A percentile compares a stretch with the other conserved stretches of the same genome.
Evolutionary conservation across 23 tunicate genomes (phyloP).

Genomic region (Clavelina lepadiformis): DNA sequence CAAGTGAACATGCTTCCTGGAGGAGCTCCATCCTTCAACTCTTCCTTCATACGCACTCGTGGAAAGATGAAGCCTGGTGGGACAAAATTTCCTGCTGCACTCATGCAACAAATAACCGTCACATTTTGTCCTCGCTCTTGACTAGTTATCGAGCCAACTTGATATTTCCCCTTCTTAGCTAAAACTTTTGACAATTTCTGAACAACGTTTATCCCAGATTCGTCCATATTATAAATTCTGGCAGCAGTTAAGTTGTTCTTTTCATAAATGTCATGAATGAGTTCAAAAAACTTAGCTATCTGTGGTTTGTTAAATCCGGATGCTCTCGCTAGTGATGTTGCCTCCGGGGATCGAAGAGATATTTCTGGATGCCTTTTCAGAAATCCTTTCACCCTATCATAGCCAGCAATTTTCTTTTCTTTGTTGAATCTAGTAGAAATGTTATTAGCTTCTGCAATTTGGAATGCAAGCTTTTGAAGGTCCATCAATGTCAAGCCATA

Average conservation of each 20-base stretch:
- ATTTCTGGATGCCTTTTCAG: slow-evolving; percentile 15
- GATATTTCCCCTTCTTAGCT: slow-evolving; percentile 18
- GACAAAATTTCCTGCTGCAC: slow-evolving; percentile 14
- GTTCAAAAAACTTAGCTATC: neutral
- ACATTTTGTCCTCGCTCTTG: slow-evolving; percentile 15
- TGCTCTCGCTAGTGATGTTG: slow-evolving; percentile 19
- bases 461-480: slow-evolving; percentile 5
- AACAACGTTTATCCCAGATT: slow-evolving; percentile 19
- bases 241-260: slow-evolving; percentile 2
- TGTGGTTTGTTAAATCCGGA: slow-evolving; percentile 7
- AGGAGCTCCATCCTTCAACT: slow-evolving; percentile 27
- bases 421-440: slow-evolving; percentile 8
- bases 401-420: slow-evolving; percentile 14
- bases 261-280: neutral
- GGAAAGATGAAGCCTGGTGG: slow-evolving; percentile 12
- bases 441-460: slow-evolving; percentile 17
- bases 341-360: slow-evolving; percentile 1
- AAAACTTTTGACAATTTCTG: slow-evolving; percentile 12
- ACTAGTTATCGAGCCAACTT: slow-evolving; percentile 23
- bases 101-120: slow-evolving; percentile 10
- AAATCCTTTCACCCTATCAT: slow-evolving; percentile 6
- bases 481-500: slow-evolving; percentile 3
- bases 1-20: slow-evolving; percentile 26
- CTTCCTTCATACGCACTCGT: neutral
- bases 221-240: slow-evolving; percentile 18